phyloP scores from a whole-genome alignment of 2,888 invertebrate genomes.

The Laothoe populi region DNA sequence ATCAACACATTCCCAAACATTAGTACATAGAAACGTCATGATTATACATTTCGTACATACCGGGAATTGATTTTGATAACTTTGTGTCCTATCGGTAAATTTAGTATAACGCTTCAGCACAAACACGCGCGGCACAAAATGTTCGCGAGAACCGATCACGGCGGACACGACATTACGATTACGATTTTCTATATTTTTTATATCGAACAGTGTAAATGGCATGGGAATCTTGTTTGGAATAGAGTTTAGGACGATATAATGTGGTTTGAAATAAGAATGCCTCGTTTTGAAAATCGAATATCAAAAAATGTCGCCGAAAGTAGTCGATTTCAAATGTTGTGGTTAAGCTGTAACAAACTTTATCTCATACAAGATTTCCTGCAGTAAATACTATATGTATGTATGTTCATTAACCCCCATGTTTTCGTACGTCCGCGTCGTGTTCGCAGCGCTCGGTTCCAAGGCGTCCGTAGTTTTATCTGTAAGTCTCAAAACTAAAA shows the following conservation, averaged over 20 bases:
- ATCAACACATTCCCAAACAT: slow-evolving; percentile 2
- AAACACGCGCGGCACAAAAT: slow-evolving; percentile 62
- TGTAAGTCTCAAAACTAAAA: slow-evolving; percentile 66
- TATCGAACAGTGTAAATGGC: slow-evolving; percentile 18
- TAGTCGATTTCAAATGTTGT: neutral
- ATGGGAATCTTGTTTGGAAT: neutral
- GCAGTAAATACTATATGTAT: neutral
- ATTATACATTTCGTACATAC: slow-evolving; percentile 39
- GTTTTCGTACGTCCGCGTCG: neutral
- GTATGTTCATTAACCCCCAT: neutral
- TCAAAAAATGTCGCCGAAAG: too few relatives aligned
- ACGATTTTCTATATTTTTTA: slow-evolving; percentile 23
- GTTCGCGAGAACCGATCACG: slow-evolving; percentile 34
- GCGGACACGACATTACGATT: slow-evolving; percentile 8
- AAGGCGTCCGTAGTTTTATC: slow-evolving; percentile 55
- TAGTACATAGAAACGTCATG: slow-evolving; percentile 38
- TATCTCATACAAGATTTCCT: neutral
- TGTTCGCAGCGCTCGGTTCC: slow-evolving; percentile 30
- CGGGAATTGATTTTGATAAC: slow-evolving; percentile 63
- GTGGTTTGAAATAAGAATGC: neutral
- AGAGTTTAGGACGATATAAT: neutral
- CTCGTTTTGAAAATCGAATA: too few relatives aligned
- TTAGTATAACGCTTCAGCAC: slow-evolving; percentile 57
- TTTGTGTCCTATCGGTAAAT: slow-evolving; percentile 41
- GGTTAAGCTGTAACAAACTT: neutral